Conservation (phyloP, 2,113 vertebrate genomes). For the Delphinus delphis region DNA sequence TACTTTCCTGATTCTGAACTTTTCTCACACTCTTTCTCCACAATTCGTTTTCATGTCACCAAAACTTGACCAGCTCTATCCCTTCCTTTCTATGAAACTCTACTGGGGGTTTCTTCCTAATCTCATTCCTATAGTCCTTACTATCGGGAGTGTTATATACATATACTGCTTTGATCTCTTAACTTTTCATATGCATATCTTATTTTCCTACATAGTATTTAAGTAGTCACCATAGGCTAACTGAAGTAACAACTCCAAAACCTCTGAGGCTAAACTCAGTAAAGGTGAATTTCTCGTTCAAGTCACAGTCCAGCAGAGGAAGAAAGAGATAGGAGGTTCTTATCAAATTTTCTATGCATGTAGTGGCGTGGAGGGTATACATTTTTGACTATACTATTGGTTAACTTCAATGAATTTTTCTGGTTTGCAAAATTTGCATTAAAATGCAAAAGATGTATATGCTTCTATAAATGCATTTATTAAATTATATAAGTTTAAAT, state of each 20-base stretch:
- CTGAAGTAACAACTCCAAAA: background rate
- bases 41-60: background rate
- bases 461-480: background rate
- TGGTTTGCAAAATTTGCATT: background rate
- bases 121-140: background rate
- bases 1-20: background rate
- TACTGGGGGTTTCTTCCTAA: slow-evolving; percentile 17
- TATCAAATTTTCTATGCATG: slow-evolving; percentile 14
- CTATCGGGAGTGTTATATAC: background rate
- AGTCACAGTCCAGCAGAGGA: background rate
- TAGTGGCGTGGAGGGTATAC: slow-evolving; percentile 3
- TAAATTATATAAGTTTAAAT: background rate
- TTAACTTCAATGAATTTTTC: background rate
- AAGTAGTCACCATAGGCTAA: background rate
- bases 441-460: background rate
- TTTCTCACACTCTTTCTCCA: background rate
- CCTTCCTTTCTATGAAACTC: background rate
- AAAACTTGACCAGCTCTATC: background rate
- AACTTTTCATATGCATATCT: background rate
- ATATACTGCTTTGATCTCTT: background rate
- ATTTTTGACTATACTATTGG: background rate
- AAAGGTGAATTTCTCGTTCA: slow-evolving; percentile 10
- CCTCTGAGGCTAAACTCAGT: background rate
- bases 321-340: background rate
- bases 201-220: background rate